Evolutionary conservation across 2,888 invertebrate species (phyloP).

Genomic region (Ectobius pallidus): DNA sequence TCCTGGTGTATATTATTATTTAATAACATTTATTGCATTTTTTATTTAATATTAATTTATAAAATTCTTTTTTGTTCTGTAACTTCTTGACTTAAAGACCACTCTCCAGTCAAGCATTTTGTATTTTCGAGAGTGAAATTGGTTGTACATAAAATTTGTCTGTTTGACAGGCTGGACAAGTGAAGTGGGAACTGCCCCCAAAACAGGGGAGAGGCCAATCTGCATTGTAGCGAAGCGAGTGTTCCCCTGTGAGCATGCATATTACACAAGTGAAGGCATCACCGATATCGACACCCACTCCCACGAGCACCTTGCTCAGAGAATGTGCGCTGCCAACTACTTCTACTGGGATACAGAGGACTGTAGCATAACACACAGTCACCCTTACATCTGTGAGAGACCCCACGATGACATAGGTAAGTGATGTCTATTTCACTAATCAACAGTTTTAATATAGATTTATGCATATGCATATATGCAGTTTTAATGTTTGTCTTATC

Average conservation of each 20-base stretch:
- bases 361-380: slow-evolving; percentile 53
- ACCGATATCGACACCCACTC: slow-evolving; percentile 32
- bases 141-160: too few species aligned
- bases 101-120: too few species aligned
- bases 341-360: slow-evolving; percentile 59
- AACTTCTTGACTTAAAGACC: too few species aligned
- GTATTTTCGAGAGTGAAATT: too few species aligned
- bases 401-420: slow-evolving; percentile 57
- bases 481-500: too few species aligned
- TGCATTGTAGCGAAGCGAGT: slow-evolving; percentile 54
- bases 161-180: slow-evolving; percentile 38
- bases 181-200: slow-evolving; percentile 8
- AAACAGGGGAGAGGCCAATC: slow-evolving; percentile 30
- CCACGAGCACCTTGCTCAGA: not conserved
- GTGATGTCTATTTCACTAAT: too few species aligned
- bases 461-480: too few species aligned
- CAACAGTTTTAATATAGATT: too few species aligned
- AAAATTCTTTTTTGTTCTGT: too few species aligned
- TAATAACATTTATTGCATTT: too few species aligned
- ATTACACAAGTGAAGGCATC: slow-evolving; percentile 47
- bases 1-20: too few species aligned
- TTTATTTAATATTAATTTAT: too few species aligned
- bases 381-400: slow-evolving; percentile 60
- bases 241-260: slow-evolving; percentile 52
- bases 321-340: slow-evolving; percentile 55